phyloP scores from a whole-genome alignment of 2,113 vertebrate genomes.

The Pygoscelis antarcticus region DNA sequence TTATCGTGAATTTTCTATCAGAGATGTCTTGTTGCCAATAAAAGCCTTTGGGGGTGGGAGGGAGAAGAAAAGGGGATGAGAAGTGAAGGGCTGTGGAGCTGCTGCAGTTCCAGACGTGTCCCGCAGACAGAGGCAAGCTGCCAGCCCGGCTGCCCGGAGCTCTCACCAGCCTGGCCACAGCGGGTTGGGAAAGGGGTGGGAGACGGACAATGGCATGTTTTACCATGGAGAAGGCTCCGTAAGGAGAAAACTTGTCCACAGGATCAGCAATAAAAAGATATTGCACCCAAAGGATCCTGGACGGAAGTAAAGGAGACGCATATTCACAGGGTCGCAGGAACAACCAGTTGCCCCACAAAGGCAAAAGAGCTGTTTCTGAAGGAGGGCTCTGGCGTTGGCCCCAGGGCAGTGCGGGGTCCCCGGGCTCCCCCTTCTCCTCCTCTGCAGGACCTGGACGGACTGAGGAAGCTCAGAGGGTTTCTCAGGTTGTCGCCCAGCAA shows the following conservation, averaged over 20 bases:
- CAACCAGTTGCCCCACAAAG: background rate
- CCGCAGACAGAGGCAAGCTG: background rate
- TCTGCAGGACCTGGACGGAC: accelerated
- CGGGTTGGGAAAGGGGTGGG: accelerated
- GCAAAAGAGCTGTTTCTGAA: background rate
- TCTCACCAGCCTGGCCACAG: background rate
- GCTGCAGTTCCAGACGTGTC: background rate
- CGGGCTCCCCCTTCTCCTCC: background rate
- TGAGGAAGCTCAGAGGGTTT: background rate
- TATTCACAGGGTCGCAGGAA: background rate
- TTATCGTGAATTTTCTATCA: background rate
- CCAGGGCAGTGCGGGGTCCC: accelerated
- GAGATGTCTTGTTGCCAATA: background rate
- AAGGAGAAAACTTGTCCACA: background rate
- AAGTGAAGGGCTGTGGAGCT: background rate
- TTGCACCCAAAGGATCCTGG: background rate
- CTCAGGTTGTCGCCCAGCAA: background rate
- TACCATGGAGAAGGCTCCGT: accelerated
- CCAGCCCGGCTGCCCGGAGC: background rate
- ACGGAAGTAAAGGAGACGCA: background rate
- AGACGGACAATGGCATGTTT: accelerated
- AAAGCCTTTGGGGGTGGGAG: background rate
- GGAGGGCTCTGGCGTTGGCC: background rate
- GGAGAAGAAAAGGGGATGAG: background rate
- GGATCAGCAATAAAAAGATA: background rate